Conservation (phyloP, 37 sponge, comb jelly and placozoan genomes). For the Ianthella basta region DNA sequence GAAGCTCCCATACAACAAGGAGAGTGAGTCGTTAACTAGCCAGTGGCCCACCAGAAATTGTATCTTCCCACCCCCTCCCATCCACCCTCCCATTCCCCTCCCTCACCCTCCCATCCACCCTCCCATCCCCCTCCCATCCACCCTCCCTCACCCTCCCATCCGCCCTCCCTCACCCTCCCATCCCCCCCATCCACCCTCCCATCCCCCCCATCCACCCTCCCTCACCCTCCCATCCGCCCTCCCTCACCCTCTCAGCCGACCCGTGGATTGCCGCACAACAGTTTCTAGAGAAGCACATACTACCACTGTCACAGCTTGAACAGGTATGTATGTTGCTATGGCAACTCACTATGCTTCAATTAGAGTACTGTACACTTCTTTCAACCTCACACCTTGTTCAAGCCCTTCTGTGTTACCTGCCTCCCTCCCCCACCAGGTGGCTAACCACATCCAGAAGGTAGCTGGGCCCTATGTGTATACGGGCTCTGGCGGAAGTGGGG, state of each 20-base stretch:
- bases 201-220: background rate
- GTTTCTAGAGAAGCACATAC: conserved; percentile 73
- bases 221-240: background rate
- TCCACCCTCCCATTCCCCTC: background rate
- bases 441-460: conserved; percentile 29
- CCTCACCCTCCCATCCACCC: background rate
- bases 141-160: too few relatives aligned
- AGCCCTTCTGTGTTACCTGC: conserved; percentile 24
- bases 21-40: conserved; percentile 39
- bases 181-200: background rate
- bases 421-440: background rate
- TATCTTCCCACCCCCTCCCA: background rate
- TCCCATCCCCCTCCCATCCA: background rate
- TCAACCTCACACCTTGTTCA: background rate
- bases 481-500: background rate
- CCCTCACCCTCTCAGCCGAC: conserved; percentile 37
- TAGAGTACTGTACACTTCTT: too few relatives aligned
- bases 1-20: conserved; percentile 80
- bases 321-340: conserved; percentile 58
- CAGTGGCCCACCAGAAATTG: background rate
- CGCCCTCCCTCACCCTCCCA: background rate
- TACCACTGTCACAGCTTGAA: conserved; percentile 69
- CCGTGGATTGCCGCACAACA: conserved; percentile 76
- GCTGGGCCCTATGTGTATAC: conserved; percentile 29
- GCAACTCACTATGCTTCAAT: conserved; percentile 38